These are phyloP conservation scores for Chionodraco myersi DNA, from an alignment of 2,113 vertebrate species.

Conservation along the genomic window DNA sequence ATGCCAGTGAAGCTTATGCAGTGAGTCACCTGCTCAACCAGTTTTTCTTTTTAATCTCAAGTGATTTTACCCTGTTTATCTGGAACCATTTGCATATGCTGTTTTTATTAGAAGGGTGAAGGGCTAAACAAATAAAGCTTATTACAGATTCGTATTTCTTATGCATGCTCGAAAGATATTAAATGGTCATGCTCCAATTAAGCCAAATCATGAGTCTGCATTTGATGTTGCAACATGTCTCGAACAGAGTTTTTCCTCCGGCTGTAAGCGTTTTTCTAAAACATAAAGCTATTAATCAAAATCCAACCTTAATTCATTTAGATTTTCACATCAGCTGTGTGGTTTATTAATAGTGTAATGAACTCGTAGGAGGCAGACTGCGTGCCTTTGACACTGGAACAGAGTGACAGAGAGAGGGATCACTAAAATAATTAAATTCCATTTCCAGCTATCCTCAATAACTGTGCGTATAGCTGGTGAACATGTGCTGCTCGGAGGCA, in stretches of 20 bases:
- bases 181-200: conserved; percentile 26
- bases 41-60: not conserved
- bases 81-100: conserved; percentile 14
- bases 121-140: not conserved
- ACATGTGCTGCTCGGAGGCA: conserved; percentile 43
- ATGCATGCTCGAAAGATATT: conserved; percentile 12
- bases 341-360: conserved; percentile 1
- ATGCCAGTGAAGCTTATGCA: conserved; percentile 4
- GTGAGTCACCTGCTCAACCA: conserved; percentile 8
- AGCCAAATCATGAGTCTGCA: conserved; percentile 29
- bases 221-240: conserved; percentile 22
- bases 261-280: conserved; percentile 5
- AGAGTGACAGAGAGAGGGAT: conserved; percentile 27
- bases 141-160: conserved; percentile 11
- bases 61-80: conserved; percentile 24
- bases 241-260: not conserved
- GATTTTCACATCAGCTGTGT: conserved; percentile 12
- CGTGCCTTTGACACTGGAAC: not conserved
- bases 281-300: conserved; percentile 7
- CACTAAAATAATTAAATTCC: conserved; percentile 36
- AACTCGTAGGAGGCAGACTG: conserved; percentile 5
- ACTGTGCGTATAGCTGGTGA: conserved; percentile 39
- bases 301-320: conserved; percentile 2
- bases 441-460: conserved; percentile 43
- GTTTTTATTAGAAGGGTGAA: not conserved